Percentiles rank a stretch among this genome's conserved stretches.
Evolutionary conservation across 2,113 vertebrate species (phyloP).

Genomic region (Cercocebus atys): DNA sequence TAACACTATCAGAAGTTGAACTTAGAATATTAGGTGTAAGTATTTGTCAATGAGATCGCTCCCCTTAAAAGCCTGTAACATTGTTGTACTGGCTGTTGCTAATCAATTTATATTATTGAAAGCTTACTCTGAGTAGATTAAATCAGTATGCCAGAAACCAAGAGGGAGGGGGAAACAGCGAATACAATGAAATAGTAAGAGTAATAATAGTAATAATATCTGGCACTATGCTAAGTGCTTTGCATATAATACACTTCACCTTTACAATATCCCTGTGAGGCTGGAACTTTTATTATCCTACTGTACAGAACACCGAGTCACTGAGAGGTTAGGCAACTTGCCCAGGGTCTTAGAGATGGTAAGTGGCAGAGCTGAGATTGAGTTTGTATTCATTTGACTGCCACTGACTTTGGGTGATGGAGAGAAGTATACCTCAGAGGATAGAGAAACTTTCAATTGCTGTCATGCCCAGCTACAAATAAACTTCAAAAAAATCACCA

Average conservation of each 20-base stretch:
- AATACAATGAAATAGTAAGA: neutral
- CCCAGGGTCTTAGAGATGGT: neutral
- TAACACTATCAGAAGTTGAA: neutral
- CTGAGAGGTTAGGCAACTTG: neutral
- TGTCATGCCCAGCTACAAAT: neutral
- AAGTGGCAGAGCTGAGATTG: neutral
- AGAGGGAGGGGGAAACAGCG: neutral
- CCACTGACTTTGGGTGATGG: neutral
- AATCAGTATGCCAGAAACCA: neutral
- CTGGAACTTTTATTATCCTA: neutral
- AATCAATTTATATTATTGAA: constrained; percentile 12
- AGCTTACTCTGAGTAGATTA: neutral
- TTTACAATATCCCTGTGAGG: neutral
- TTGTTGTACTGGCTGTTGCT: neutral
- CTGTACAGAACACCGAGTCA: rapidly evolving
- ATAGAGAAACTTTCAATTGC: neutral
- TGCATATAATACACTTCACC: too few species aligned
- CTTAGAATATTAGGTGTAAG: neutral
- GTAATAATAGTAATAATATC: neutral
- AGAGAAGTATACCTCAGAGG: neutral
- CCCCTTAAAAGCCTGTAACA: neutral
- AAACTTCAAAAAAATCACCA: neutral
- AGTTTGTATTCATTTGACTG: neutral
- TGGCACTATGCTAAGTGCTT: neutral
- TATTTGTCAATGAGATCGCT: neutral